phyloP scores from a whole-genome alignment of 1,140 invertebrate species.

The Hormaphis cornu region DNA sequence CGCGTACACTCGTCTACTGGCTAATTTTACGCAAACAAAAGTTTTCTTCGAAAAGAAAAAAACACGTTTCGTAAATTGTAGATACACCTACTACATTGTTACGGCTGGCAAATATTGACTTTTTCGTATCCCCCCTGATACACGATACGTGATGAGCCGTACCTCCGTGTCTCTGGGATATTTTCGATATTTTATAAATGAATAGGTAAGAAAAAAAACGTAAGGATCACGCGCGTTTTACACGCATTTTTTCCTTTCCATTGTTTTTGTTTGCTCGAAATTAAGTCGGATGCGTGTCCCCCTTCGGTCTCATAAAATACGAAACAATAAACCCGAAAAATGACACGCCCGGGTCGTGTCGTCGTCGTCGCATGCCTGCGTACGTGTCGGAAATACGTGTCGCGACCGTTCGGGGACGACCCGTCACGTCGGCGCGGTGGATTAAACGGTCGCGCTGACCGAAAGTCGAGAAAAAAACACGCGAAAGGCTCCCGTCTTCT shows the following conservation, averaged over 20 bases:
- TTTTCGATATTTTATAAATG: no score
- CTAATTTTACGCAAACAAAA: no score
- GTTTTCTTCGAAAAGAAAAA: no score
- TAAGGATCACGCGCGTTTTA: not conserved
- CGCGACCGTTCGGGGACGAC: no score
- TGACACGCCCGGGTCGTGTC: not conserved
- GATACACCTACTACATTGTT: not conserved
- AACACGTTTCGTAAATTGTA: not conserved
- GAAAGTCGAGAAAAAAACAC: not conserved
- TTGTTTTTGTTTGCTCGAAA: slow-evolving; percentile 13
- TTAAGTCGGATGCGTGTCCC: slow-evolving; percentile 10
- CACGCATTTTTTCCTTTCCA: not conserved
- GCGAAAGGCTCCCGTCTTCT: no score
- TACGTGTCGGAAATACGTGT: slow-evolving; percentile 13
- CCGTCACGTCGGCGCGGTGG: not conserved
- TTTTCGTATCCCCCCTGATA: not conserved
- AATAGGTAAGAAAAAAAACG: no score
- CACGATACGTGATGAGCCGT: no score
- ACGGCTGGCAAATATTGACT: not conserved
- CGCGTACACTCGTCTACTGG: no score
- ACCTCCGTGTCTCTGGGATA: no score
- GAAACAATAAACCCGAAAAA: not conserved
- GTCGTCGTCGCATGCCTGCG: no score
- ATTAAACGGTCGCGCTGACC: not conserved
- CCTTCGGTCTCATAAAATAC: not conserved